Conservation (phyloP, 1,140 invertebrate genomes). For the Bradysia coprophila region DNA sequence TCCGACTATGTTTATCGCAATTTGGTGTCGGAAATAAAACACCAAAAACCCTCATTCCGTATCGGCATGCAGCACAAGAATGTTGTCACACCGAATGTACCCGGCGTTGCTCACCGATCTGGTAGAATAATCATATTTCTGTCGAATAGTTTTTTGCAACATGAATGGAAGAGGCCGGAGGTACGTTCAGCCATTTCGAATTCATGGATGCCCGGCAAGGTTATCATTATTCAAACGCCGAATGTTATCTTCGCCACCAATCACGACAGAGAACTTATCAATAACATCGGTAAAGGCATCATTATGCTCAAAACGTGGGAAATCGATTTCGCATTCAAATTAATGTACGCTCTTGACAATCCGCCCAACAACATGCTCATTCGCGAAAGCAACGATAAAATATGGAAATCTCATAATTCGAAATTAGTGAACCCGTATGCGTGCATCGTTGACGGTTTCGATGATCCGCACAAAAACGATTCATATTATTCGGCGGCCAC, state of each 20-base stretch:
- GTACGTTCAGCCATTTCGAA: conserved; percentile 61
- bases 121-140: conserved; percentile 62
- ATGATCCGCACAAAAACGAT: conserved; percentile 17
- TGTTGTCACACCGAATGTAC: conserved; percentile 49
- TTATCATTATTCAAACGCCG: conserved; percentile 62
- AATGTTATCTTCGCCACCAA: conserved; percentile 51
- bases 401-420: conserved; percentile 5
- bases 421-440: conserved; percentile 2
- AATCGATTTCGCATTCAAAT: conserved; percentile 69
- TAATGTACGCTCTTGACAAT: conserved; percentile 48
- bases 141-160: conserved; percentile 66
- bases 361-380: conserved; percentile 30
- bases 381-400: conserved; percentile 26
- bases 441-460: conserved; percentile 12
- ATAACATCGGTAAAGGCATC: conserved; percentile 54
- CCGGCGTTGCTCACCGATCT: conserved; percentile 73
- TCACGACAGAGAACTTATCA: conserved; percentile 66
- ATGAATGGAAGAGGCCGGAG: conserved; percentile 70
- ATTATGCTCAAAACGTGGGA: conserved; percentile 64
- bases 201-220: conserved; percentile 58
- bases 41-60: conserved; percentile 43
- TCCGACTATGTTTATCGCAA: conserved; percentile 74
- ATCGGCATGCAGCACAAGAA: conserved; percentile 71
- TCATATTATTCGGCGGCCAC: conserved; percentile 31
- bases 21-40: conserved; percentile 67